Conservation (phyloP, 2,888 invertebrate species). For the Sisyra terminalis region DNA sequence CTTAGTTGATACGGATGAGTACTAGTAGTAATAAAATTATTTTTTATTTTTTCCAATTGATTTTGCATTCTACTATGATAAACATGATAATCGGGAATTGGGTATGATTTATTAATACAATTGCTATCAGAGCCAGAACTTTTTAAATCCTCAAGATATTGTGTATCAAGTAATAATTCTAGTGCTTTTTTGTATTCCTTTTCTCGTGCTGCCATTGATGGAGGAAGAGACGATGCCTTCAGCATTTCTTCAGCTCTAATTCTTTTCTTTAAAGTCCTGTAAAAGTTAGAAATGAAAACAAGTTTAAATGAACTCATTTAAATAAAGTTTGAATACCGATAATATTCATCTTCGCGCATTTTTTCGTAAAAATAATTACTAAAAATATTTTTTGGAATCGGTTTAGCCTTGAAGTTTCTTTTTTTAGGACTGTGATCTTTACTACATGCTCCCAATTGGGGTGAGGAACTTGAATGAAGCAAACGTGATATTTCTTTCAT, state of each 20-base stretch:
- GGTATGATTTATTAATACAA: slow-evolving; percentile 9
- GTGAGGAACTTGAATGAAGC: slow-evolving; percentile 23
- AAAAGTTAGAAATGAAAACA: slow-evolving; percentile 10
- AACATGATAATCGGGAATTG: slow-evolving; percentile 20
- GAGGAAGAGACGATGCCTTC: slow-evolving; percentile 44
- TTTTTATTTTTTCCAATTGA: slow-evolving; percentile 21
- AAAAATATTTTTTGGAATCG: slow-evolving; percentile 51
- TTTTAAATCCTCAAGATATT: slow-evolving; percentile 1
- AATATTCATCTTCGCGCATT: slow-evolving; percentile 55
- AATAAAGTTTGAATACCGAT: slow-evolving; percentile 29
- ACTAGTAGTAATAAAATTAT: slow-evolving; percentile 34
- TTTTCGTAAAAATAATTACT: slow-evolving; percentile 53
- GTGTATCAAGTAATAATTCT: background rate
- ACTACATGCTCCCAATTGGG: slow-evolving; percentile 17
- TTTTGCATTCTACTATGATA: slow-evolving; percentile 25
- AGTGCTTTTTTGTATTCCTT: slow-evolving; percentile 12
- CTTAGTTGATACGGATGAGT: slow-evolving; percentile 35
- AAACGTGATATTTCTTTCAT: slow-evolving; percentile 24
- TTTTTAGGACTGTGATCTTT: slow-evolving; percentile 24
- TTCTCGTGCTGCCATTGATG: slow-evolving; percentile 49
- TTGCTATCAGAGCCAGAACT: background rate
- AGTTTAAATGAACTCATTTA: background rate
- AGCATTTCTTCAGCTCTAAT: slow-evolving; percentile 54
- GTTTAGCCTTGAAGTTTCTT: slow-evolving; percentile 45
- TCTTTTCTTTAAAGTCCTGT: slow-evolving; percentile 44